phyloP scores from a whole-genome alignment of 1,140 invertebrate species.

The Apis mellifera region DNA sequence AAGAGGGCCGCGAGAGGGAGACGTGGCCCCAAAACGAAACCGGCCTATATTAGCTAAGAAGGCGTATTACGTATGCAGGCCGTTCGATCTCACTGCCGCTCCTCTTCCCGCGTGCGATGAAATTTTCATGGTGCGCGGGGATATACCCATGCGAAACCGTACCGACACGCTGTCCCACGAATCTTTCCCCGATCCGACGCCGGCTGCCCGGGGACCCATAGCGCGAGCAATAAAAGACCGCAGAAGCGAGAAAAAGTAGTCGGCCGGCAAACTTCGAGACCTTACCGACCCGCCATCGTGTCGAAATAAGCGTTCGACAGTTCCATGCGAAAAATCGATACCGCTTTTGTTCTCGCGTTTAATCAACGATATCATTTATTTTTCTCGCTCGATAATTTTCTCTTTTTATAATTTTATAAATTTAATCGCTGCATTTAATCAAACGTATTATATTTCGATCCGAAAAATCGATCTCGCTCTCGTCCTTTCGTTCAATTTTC shows the following conservation, averaged over 20 bases:
- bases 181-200: slow-evolving; percentile 42
- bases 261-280: slow-evolving; percentile 37
- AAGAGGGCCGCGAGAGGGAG: slow-evolving; percentile 15
- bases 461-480: not conserved
- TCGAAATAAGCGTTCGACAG: slow-evolving; percentile 39
- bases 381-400: no score
- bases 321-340: slow-evolving; percentile 20
- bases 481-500: no score
- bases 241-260: slow-evolving; percentile 65
- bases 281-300: not conserved
- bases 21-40: slow-evolving; percentile 60
- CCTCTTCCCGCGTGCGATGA: slow-evolving; percentile 65
- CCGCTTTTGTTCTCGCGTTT: no score
- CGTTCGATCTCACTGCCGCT: slow-evolving; percentile 63
- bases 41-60: slow-evolving; percentile 74
- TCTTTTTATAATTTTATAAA: no score
- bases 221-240: slow-evolving; percentile 59
- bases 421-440: no score
- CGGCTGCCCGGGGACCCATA: slow-evolving; percentile 1
- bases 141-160: slow-evolving; percentile 61
- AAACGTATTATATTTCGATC: not conserved
- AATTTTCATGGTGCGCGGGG: slow-evolving; percentile 66
- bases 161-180: slow-evolving; percentile 61
- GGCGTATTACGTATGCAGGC: slow-evolving; percentile 72
- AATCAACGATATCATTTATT: no score